Conservation (phyloP, 2,888 invertebrate species). For the Caenorhabditis panamensis region DNA sequence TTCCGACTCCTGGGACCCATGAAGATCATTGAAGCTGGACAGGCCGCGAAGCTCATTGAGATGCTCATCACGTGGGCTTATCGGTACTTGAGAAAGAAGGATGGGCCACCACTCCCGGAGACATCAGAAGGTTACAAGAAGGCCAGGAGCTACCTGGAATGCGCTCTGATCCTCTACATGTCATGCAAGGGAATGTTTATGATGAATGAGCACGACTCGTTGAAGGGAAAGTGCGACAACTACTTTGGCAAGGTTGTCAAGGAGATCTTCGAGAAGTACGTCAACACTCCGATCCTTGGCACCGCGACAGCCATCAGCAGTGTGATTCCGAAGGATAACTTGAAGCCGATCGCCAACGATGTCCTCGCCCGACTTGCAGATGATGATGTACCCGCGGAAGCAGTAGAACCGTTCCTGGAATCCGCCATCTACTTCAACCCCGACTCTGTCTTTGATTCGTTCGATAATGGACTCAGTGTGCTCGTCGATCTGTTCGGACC, state of each 20-base stretch:
- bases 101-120: slow-evolving; percentile 25
- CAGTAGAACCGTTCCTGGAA: slow-evolving; percentile 55
- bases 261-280: slow-evolving; percentile 48
- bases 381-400: slow-evolving; percentile 51
- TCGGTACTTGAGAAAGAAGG: slow-evolving; percentile 44
- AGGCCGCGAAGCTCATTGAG: slow-evolving; percentile 28
- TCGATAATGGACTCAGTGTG: slow-evolving; percentile 18
- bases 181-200: slow-evolving; percentile 35
- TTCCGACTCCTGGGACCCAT: slow-evolving; percentile 53
- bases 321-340: slow-evolving; percentile 39
- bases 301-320: slow-evolving; percentile 53
- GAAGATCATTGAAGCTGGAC: slow-evolving; percentile 34
- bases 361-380: slow-evolving; percentile 37
- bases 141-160: slow-evolving; percentile 49
- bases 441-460: slow-evolving; percentile 47
- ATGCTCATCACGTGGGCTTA: slow-evolving; percentile 57
- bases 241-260: slow-evolving; percentile 48
- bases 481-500: slow-evolving; percentile 25
- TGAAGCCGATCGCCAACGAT: slow-evolving; percentile 38
- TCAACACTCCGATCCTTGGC: slow-evolving; percentile 51
- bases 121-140: slow-evolving; percentile 18
- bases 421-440: slow-evolving; percentile 50
- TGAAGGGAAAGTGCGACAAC: slow-evolving; percentile 41
- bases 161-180: slow-evolving; percentile 51
- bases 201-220: not conserved